These are phyloP conservation scores for Podarcis lilfordi DNA, from an alignment of 2,797 vertebrate species.

Conservation along the genomic window DNA sequence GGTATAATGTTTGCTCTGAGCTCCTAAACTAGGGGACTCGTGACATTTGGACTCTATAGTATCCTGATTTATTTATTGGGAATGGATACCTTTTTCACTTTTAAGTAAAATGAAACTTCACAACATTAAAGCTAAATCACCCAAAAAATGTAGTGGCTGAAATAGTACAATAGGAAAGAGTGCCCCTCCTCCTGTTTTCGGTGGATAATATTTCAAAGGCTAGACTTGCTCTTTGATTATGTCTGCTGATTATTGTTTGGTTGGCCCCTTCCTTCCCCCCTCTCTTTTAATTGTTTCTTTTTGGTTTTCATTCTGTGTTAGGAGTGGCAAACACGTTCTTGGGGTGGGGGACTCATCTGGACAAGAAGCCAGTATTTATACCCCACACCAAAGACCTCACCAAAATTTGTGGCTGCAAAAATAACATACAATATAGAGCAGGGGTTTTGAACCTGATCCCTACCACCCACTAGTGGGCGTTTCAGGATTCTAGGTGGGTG, in stretches of 20 bases:
- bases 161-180: background rate
- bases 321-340: too few relatives aligned
- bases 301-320: background rate
- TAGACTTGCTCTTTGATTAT: background rate
- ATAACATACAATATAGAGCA: too few relatives aligned
- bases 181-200: background rate
- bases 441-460: too few relatives aligned
- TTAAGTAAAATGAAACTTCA: too few relatives aligned
- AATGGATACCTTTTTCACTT: too few relatives aligned
- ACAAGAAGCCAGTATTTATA: too few relatives aligned
- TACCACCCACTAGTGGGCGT: too few relatives aligned
- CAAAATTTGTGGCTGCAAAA: too few relatives aligned
- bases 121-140: too few relatives aligned
- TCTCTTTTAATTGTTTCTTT: background rate
- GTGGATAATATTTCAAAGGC: background rate
- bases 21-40: background rate
- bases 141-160: background rate
- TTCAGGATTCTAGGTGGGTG: too few relatives aligned
- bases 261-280: background rate
- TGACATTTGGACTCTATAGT: background rate
- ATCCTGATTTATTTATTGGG: background rate
- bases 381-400: too few relatives aligned
- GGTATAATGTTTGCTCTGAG: background rate
- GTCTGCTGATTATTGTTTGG: background rate
- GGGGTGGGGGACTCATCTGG: too few relatives aligned